Percentiles rank a stretch among this genome's conserved stretches.
Evolutionary conservation across 2,113 vertebrate species (phyloP).

Genomic region (Rafetus swinhoei): DNA sequence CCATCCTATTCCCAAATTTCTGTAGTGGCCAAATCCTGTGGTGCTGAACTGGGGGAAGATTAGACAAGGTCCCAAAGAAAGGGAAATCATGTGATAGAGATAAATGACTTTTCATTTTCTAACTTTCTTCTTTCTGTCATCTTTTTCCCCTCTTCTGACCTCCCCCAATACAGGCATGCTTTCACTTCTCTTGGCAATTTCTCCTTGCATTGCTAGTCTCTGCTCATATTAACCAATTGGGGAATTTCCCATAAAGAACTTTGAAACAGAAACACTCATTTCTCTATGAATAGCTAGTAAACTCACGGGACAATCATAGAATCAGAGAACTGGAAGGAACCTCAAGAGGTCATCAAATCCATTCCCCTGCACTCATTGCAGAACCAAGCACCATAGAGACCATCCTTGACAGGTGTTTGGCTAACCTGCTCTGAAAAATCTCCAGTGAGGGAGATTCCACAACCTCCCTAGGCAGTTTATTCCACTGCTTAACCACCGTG

Average conservation of each 20-base stretch:
- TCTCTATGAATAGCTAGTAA: not conserved
- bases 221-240: not conserved
- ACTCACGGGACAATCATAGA: not conserved
- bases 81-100: conserved; percentile 1
- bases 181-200: not conserved
- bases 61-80: not conserved
- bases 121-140: not conserved
- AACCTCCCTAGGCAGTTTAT: too few relatives aligned
- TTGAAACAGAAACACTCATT: not conserved
- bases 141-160: not conserved
- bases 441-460: too few relatives aligned
- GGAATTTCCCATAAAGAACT: not conserved
- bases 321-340: too few relatives aligned
- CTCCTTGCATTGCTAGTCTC: not conserved
- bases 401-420: too few relatives aligned
- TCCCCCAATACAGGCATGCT: not conserved
- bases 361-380: too few relatives aligned
- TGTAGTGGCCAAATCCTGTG: not conserved
- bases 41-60: not conserved
- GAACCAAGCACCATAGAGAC: too few relatives aligned
- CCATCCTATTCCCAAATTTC: not conserved
- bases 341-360: too few relatives aligned
- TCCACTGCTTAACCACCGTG: too few relatives aligned
- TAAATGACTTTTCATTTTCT: not conserved
- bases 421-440: too few relatives aligned